These are phyloP conservation scores for Rotaria sp. DNA, from an alignment of 2,888 invertebrate species.

Conservation along the genomic window DNA sequence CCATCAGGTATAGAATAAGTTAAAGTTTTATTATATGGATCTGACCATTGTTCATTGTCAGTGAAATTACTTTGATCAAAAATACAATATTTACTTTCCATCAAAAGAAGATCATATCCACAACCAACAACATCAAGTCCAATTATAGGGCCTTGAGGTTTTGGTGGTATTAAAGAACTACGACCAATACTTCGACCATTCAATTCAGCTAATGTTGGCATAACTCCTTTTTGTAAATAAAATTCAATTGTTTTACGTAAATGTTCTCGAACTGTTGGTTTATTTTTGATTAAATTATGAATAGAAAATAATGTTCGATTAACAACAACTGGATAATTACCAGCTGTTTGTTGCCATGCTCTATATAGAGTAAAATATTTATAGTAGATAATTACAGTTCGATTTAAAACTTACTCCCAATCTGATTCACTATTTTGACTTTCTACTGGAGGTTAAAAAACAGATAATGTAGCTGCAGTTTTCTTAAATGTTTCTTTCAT, in stretches of 20 bases:
- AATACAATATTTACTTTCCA: background rate
- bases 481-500: too few species aligned
- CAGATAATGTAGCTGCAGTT: too few species aligned
- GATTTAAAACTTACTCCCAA: background rate
- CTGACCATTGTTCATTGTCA: background rate
- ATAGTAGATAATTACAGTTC: too few species aligned
- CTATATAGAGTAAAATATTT: background rate
- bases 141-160: background rate
- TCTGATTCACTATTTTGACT: background rate
- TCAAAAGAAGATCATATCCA: background rate
- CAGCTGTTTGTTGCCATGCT: background rate
- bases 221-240: too few species aligned
- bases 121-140: slow-evolving; percentile 6
- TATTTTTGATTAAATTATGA: too few species aligned
- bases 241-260: background rate
- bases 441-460: too few species aligned
- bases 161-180: too few species aligned
- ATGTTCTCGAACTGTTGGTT: background rate
- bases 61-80: background rate
- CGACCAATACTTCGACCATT: too few species aligned
- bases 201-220: too few species aligned
- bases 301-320: background rate
- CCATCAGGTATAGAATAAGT: background rate
- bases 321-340: background rate
- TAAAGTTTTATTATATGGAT: background rate